Conservation (phyloP, 1,140 invertebrate genomes). For the Aphelinus certus region DNA sequence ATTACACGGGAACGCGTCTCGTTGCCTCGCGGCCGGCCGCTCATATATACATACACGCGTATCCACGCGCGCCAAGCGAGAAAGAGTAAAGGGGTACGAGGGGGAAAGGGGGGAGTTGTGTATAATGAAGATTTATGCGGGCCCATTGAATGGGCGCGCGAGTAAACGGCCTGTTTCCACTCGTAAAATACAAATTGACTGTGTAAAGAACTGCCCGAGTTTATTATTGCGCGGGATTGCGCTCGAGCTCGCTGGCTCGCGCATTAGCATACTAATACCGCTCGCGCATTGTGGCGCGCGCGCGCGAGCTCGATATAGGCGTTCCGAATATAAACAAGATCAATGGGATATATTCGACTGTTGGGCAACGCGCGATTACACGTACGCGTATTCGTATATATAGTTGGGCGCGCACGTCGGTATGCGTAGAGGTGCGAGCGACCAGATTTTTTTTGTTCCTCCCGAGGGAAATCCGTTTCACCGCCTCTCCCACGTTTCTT, state of each 20-base stretch:
- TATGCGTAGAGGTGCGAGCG: too few relatives aligned
- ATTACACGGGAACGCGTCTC: too few relatives aligned
- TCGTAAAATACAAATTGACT: conserved; percentile 38
- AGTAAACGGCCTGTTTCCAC: conserved; percentile 21
- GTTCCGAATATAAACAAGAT: conserved; percentile 1
- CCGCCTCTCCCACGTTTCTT: too few relatives aligned
- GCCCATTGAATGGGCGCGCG: background rate
- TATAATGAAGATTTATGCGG: conserved; percentile 38
- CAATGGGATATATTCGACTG: background rate
- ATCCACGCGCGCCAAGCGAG: too few relatives aligned
- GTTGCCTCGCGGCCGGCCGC: too few relatives aligned
- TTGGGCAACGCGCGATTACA: too few relatives aligned
- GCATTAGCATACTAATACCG: conserved; percentile 35
- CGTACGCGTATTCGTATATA: too few relatives aligned
- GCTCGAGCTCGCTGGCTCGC: background rate
- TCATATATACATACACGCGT: too few relatives aligned
- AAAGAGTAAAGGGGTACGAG: too few relatives aligned
- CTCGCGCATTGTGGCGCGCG: conserved; percentile 21
- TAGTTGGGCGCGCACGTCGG: too few relatives aligned
- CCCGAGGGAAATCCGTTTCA: too few relatives aligned
- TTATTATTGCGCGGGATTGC: conserved; percentile 16
- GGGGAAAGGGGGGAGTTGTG: background rate
- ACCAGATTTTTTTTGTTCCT: too few relatives aligned
- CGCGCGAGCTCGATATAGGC: conserved; percentile 3
- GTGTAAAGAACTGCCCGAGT: conserved; percentile 28